Evolutionary conservation across 1,140 invertebrate species (phyloP), one percentile per base, ranked within the genome.

Genomic region (Oreohelix idahoensis): DNA sequence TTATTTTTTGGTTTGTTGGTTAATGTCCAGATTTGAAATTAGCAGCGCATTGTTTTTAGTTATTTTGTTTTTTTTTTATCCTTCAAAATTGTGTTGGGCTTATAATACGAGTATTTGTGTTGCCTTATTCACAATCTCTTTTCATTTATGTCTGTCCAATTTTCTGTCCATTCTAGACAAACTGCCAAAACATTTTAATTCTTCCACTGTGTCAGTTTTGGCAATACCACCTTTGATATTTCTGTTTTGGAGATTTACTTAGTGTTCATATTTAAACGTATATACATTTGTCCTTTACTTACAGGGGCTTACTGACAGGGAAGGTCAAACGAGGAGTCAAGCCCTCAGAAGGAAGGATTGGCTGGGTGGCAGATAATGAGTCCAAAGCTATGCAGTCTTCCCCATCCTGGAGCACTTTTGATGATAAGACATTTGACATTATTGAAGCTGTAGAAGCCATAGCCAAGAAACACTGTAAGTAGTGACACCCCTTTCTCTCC

Each of bases 271-370:
- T n/a, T n/a, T n/a, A n/a, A n/a, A n/a, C n/a, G n/a, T n/a, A n/a
- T n/a, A n/a, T n/a, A n/a, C n/a, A n/a, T n/a, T n/a, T n/a, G n/a
- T n/a, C n/a, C n/a, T n/a, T 49, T 49, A 15, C 26, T 38, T 63
- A 17, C 45, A 86, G 85, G n/a, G 85, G 85, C 29, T 70, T 87
- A 15, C 79, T 87, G 29, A 71, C 79, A 73, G 86, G 86, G 17
- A 87, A 87, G 45, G 79, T 83, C 35, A 84, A 75, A 36, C 23
- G 82, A 75, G 45, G 74, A 35, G 23, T 71, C n/a, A 79, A 32
- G 13, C 86, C 84, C 20, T 26, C 38, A 42, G 74, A 79, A 39
- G 85, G 85, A 13, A 39, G 84, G 35, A 39, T 87, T 49, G 84
- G 45, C 13, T 80, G 76, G 66, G 51, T 73, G 15, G 80, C 79